Conservation (phyloP, 2,888 invertebrate genomes). For the Ophioninae sp. region DNA sequence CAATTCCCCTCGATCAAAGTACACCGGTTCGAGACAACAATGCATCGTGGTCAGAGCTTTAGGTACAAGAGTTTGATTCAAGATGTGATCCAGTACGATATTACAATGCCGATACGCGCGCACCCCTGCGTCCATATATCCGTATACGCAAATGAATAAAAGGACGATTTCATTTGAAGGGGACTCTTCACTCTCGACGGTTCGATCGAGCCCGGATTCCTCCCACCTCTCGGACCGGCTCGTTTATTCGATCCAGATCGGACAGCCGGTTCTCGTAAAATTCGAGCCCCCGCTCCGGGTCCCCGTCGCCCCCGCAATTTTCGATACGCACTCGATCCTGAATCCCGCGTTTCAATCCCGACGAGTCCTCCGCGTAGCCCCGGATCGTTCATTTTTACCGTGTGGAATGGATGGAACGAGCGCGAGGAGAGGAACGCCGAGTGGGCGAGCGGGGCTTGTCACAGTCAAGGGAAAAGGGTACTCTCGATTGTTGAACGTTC, state of each 20-base stretch:
- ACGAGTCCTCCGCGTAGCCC: constrained; percentile 13
- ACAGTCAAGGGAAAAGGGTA: neutral
- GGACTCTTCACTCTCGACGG: constrained; percentile 39
- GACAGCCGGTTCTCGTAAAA: constrained; percentile 23
- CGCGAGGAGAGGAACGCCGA: neutral
- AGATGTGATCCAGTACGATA: constrained; percentile 23
- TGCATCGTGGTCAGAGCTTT: constrained; percentile 21
- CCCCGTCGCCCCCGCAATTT: constrained; percentile 44
- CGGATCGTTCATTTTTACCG: constrained; percentile 53
- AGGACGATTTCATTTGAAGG: constrained; percentile 42
- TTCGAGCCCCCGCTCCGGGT: constrained; percentile 18
- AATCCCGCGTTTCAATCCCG: constrained; percentile 51
- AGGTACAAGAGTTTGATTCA: constrained; percentile 26
- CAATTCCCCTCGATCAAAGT: neutral
- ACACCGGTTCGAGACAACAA: neutral
- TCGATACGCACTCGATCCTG: constrained; percentile 51
- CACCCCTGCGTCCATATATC: neutral
- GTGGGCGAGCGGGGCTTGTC: neutral
- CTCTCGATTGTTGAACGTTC: constrained; percentile 41
- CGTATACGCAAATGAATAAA: constrained; percentile 9
- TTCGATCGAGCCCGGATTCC: constrained; percentile 41
- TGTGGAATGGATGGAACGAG: neutral
- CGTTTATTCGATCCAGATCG: constrained; percentile 46
- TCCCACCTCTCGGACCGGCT: constrained; percentile 14
- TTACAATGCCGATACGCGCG: constrained; percentile 17